Conservation (phyloP, 2,113 vertebrate species). For the Tupaia chinensis region DNA sequence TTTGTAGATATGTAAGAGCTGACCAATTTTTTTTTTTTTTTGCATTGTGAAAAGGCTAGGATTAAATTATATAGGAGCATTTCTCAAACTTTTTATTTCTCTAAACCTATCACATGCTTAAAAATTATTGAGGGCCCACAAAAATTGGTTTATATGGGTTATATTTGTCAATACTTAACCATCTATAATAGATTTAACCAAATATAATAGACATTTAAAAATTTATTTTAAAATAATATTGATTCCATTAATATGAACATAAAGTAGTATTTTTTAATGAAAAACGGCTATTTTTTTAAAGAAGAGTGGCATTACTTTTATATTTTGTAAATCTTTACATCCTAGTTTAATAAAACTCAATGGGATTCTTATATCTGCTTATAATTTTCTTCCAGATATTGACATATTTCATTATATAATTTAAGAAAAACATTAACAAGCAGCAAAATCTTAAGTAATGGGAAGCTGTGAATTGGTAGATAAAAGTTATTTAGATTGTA, state of each 20-base stretch:
- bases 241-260: background rate
- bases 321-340: background rate
- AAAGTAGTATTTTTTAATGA: background rate
- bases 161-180: background rate
- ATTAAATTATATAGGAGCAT: background rate
- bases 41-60: background rate
- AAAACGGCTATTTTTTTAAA: background rate
- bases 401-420: constrained; percentile 1
- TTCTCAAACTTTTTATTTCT: background rate
- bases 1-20: background rate
- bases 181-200: no score
- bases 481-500: background rate
- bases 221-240: background rate
- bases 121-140: background rate
- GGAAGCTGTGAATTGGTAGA: background rate
- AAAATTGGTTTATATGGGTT: background rate
- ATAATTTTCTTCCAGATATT: background rate
- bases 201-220: background rate
- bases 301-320: background rate
- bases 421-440: background rate
- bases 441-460: background rate
- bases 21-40: background rate
- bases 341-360: background rate
- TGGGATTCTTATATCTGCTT: background rate
- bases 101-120: background rate